Conservation (phyloP, 1,140 invertebrate species). For the Neuroterus valhalla region DNA sequence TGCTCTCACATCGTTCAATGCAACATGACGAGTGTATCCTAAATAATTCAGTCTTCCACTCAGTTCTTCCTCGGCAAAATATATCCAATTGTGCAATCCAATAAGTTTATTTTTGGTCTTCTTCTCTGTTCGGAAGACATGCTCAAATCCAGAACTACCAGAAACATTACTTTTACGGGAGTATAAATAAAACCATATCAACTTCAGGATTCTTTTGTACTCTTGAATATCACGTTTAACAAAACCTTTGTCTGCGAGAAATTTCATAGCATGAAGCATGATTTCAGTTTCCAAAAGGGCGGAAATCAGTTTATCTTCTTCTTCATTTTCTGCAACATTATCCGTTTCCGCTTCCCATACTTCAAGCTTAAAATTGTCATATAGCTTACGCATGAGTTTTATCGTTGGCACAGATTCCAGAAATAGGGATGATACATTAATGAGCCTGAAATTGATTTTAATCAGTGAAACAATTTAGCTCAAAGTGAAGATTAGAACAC, state of each 20-base stretch:
- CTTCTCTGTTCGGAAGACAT: conserved; percentile 76
- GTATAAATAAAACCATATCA: conserved; percentile 86
- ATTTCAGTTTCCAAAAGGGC: conserved; percentile 74
- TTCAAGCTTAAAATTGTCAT: conserved; percentile 67
- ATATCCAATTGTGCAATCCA: conserved; percentile 78
- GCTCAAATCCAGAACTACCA: conserved; percentile 74
- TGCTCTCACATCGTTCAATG: conserved; percentile 62
- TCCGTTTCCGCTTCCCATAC: conserved; percentile 69
- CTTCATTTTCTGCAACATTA: conserved; percentile 71
- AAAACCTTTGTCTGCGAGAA: conserved; percentile 72
- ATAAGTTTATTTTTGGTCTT: conserved; percentile 64
- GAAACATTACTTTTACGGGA: conserved; percentile 77
- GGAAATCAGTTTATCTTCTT: conserved; percentile 76
- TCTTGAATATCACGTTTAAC: conserved; percentile 42
- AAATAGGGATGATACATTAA: conserved; percentile 34
- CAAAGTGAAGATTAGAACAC: no score
- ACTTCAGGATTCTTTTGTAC: conserved; percentile 82
- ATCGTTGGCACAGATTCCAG: conserved; percentile 47
- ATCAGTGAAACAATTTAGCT: neutral
- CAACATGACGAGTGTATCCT: conserved; percentile 63
- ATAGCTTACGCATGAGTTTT: conserved; percentile 55
- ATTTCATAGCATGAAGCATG: conserved; percentile 75
- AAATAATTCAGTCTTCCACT: conserved; percentile 72
- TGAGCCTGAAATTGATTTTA: conserved; percentile 45
- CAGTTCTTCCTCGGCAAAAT: conserved; percentile 70